Evolutionary conservation across 2,113 vertebrate species (phyloP).

Genomic region (Penelope pileata): DNA sequence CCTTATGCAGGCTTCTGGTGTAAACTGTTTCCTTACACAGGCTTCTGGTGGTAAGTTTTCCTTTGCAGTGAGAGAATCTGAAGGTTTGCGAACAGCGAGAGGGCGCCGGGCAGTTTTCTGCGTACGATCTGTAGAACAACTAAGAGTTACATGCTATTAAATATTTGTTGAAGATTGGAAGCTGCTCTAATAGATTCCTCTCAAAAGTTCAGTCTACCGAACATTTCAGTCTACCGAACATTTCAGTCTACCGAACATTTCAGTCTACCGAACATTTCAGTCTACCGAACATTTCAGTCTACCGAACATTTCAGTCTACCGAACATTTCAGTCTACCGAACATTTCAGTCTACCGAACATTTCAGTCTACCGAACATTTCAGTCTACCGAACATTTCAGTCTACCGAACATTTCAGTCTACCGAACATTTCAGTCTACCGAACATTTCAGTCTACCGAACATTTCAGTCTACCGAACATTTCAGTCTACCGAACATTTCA

Average conservation of each 20-base stretch:
- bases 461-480: neutral
- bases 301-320: neutral
- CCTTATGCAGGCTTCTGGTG: constrained; percentile 71
- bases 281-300: neutral
- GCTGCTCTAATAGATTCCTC: neutral
- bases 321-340: neutral
- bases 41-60: constrained; percentile 55
- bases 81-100: constrained; percentile 56
- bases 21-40: constrained; percentile 65
- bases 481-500: neutral
- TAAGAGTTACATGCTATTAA: constrained; percentile 20
- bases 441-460: neutral
- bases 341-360: neutral
- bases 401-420: neutral
- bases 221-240: neutral
- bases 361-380: neutral
- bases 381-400: neutral
- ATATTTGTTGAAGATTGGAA: neutral
- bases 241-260: neutral
- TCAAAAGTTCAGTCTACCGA: neutral
- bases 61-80: constrained; percentile 43
- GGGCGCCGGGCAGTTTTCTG: constrained; percentile 5
- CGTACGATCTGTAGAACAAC: constrained; percentile 27
- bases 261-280: neutral
- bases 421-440: neutral